Base-by-base conservation (phyloP, 2,113 vertebrate genomes). In the Lagopus muta region DNA sequence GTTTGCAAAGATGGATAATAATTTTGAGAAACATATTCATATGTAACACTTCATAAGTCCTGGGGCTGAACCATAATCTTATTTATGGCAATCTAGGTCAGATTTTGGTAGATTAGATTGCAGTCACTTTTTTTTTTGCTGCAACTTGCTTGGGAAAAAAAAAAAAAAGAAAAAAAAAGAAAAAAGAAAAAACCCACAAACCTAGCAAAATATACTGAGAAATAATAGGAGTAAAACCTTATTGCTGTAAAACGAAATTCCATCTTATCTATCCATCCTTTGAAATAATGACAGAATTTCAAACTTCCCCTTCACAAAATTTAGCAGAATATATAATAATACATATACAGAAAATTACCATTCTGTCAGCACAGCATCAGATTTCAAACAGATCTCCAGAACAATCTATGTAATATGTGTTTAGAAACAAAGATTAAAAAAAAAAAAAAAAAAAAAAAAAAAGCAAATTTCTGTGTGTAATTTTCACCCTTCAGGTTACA, bases 121-220 rank as follows among this genome's bases (percentile, higher is more conserved):
- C 40, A 67, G 16, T 12, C 16, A 50, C 10, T 75, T 69, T 89
- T 75, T 69, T 89, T 64, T 77, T 61, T 43, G 19, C 18, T 76
- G 73, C 1, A 7, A 8, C 15, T 72, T 77, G 8, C 19, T 76
- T 24, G 58, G 10, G 34, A 54, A 62, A 65, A 67, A 24, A 30
- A 55, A 18, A 55, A 16, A 17, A 7, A 18, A 30, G 6, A 17
- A 13, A 36, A 42, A 13, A 20, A 10, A 2, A 6, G 36, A 21
- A 36, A 9, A 2, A 6, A 21, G 20, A 40, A 50, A 28, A 17
- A 0, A 0, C 14, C 2, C 10, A 25, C 8, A 84, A 84, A 30
- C 4, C 11, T 13, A 84, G 30, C 3, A 86, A 86, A 75, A 64
- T 66, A 54, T 82, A 19, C 2, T n/a, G 11, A 40, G 18, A 88